These are phyloP conservation scores for Monochamus alternatus DNA, from an alignment of 2,888 invertebrate species.

Conservation along the genomic window DNA sequence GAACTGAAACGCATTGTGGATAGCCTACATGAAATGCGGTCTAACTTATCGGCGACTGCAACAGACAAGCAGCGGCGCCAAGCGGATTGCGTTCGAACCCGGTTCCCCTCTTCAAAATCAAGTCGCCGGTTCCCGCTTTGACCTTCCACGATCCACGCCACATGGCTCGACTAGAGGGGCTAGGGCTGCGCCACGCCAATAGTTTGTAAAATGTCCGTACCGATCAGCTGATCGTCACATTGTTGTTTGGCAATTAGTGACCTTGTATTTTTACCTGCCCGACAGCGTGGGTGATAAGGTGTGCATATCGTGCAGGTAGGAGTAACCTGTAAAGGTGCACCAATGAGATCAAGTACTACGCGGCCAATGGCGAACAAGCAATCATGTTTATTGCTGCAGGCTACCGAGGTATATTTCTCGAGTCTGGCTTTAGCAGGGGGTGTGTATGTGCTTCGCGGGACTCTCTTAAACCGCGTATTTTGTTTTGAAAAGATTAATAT, in stretches of 20 bases:
- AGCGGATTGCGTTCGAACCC: conserved; percentile 26
- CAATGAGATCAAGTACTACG: conserved; percentile 66
- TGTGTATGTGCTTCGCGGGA: conserved; percentile 63
- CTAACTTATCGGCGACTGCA: conserved; percentile 23
- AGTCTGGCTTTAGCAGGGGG: conserved; percentile 67
- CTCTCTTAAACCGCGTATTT: conserved; percentile 49
- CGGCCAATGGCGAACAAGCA: conserved; percentile 70
- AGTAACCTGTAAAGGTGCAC: conserved; percentile 70
- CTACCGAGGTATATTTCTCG: conserved; percentile 65
- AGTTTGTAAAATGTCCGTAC: conserved; percentile 60
- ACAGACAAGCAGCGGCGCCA: conserved; percentile 35
- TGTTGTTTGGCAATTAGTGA: conserved; percentile 38
- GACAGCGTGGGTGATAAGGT: conserved; percentile 51
- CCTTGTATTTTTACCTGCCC: conserved; percentile 49
- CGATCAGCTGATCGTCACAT: conserved; percentile 61
- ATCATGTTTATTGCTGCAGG: conserved; percentile 68
- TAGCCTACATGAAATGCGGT: not conserved
- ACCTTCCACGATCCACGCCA: conserved; percentile 35
- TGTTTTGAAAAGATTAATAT: conserved; percentile 14
- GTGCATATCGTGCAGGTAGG: conserved; percentile 66
- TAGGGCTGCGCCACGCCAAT: conserved; percentile 34
- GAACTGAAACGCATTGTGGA: too few relatives aligned
- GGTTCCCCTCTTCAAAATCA: conserved; percentile 36
- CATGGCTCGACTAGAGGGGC: conserved; percentile 37
- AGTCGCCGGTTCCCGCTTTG: conserved; percentile 36